These are phyloP conservation scores for Drosophila demipolita DNA, from an alignment of 2,888 invertebrate genomes.

Conservation along the genomic window DNA sequence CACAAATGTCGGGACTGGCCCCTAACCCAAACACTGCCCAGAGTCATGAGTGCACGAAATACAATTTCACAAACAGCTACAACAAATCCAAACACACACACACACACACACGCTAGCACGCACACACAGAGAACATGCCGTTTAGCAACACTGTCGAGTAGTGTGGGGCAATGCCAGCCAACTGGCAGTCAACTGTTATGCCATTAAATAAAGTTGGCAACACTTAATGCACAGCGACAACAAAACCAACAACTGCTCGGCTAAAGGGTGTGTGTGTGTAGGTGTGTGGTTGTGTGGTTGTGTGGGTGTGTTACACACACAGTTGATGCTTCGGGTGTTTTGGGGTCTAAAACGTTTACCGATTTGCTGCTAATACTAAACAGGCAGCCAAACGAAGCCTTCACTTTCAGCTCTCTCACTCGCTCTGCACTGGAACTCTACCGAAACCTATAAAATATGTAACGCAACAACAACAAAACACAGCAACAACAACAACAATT, in stretches of 20 bases:
- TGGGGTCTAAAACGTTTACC: slow-evolving; percentile 62
- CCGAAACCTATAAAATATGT: slow-evolving; percentile 62
- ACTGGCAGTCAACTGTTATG: slow-evolving; percentile 82
- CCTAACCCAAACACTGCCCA: slow-evolving; percentile 36
- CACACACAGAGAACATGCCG: slow-evolving; percentile 41
- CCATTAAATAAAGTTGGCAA: slow-evolving; percentile 84
- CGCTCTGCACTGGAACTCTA: slow-evolving; percentile 26
- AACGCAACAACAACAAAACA: slow-evolving; percentile 34
- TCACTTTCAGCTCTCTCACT: slow-evolving; percentile 26
- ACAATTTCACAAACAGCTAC: slow-evolving; percentile 65
- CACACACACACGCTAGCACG: slow-evolving; percentile 25
- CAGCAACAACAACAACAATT: slow-evolving; percentile 9
- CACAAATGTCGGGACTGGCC: slow-evolving; percentile 43
- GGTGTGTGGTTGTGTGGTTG: background rate
- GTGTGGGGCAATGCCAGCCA: slow-evolving; percentile 56
- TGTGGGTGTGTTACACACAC: background rate
- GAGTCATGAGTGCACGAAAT: slow-evolving; percentile 58
- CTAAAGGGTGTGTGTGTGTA: slow-evolving; percentile 6
- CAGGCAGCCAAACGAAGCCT: slow-evolving; percentile 51
- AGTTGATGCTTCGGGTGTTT: slow-evolving; percentile 31
- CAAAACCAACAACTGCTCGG: slow-evolving; percentile 61
- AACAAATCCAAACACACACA: slow-evolving; percentile 43
- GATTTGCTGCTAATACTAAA: slow-evolving; percentile 78
- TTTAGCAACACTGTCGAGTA: slow-evolving; percentile 62
- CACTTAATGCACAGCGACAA: slow-evolving; percentile 81